These are phyloP conservation scores for Oophaga sylvatica DNA, from an alignment of 2,797 vertebrate genomes.

Conservation along the genomic window DNA sequence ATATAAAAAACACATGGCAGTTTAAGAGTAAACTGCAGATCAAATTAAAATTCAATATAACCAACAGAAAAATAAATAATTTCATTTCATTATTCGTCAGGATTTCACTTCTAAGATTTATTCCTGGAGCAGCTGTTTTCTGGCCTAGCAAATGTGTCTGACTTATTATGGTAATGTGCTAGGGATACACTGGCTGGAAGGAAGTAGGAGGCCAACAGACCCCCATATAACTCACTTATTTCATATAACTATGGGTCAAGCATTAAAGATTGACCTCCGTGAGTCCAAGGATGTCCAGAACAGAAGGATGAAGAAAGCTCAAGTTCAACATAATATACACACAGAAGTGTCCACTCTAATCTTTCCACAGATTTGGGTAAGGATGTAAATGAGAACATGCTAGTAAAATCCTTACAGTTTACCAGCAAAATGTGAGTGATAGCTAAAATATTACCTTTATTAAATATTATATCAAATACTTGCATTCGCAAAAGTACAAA, in stretches of 20 bases:
- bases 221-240: constrained; percentile 4
- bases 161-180: constrained; percentile 60
- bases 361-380: too few species aligned
- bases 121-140: constrained; percentile 61
- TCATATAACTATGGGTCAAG: background rate
- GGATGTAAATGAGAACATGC: too few species aligned
- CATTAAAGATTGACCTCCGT: background rate
- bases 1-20: constrained; percentile 59
- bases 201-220: constrained; percentile 36
- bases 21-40: constrained; percentile 60
- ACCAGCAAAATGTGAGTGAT: too few species aligned
- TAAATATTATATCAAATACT: too few species aligned
- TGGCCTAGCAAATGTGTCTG: constrained; percentile 58
- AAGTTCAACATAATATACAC: background rate
- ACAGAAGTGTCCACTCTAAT: too few species aligned
- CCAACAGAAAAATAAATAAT: constrained; percentile 63
- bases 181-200: constrained; percentile 25
- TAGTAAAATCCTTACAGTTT: too few species aligned
- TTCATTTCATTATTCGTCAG: constrained; percentile 59
- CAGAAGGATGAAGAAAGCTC: background rate
- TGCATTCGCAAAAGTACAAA: too few species aligned
- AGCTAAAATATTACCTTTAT: too few species aligned
- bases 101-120: constrained; percentile 59
- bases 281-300: background rate
- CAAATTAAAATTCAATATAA: constrained; percentile 62